Percentiles rank a stretch among this genome's conserved stretches.
Evolutionary conservation across 2,113 vertebrate species (phyloP).

Genomic region (Hydrolagus affinis): DNA sequence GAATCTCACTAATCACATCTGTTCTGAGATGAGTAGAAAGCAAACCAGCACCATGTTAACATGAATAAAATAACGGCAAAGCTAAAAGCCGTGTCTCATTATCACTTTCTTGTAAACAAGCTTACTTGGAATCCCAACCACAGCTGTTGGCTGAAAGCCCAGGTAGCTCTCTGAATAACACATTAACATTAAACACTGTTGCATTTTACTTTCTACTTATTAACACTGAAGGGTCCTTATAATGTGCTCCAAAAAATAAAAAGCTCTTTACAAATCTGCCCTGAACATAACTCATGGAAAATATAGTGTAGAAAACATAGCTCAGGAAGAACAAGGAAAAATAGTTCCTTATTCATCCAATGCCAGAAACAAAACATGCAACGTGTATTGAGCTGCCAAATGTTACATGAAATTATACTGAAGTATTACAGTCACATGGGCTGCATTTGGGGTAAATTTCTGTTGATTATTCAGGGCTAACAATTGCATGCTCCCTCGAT

Average conservation of each 20-base stretch:
- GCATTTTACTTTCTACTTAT: background rate
- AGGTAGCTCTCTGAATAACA: background rate
- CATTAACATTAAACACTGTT: background rate
- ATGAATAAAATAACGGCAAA: background rate
- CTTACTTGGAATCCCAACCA: background rate
- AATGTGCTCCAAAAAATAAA: background rate
- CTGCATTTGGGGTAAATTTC: no score
- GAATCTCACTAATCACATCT: background rate
- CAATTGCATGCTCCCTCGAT: background rate
- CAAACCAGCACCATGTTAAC: background rate
- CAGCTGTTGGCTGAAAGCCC: background rate
- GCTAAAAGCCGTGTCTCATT: background rate
- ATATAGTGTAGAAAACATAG: background rate
- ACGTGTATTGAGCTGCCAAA: background rate
- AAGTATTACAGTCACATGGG: background rate
- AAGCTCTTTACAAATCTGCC: background rate
- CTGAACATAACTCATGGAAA: background rate
- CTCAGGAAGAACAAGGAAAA: background rate
- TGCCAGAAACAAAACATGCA: background rate
- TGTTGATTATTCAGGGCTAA: no score
- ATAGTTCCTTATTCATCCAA: background rate
- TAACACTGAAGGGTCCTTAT: background rate
- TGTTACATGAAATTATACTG: background rate
- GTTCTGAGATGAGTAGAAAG: background rate
- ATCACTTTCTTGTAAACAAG: conserved; percentile 1